A percentile compares a stretch with the other conserved stretches of the same genome.
These are phyloP conservation scores for Passer domesticus DNA, from an alignment of 2,113 vertebrate species.

Conservation along the genomic window DNA sequence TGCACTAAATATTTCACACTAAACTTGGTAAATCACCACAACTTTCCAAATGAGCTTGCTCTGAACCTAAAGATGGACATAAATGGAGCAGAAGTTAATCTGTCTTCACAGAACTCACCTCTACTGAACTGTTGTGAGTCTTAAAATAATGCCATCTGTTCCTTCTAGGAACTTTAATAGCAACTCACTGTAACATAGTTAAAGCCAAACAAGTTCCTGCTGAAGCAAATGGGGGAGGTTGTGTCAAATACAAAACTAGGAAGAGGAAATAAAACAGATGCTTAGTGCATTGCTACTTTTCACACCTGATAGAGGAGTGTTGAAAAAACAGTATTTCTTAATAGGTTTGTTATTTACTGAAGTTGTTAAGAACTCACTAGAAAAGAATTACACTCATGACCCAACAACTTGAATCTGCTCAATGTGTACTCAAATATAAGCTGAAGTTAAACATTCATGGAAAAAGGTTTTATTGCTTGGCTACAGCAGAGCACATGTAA, in stretches of 20 bases:
- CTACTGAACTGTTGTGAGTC: background rate
- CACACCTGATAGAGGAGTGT: background rate
- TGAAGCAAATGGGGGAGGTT: background rate
- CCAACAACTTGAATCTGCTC: background rate
- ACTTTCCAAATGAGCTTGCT: background rate
- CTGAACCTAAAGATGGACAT: background rate
- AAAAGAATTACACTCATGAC: background rate
- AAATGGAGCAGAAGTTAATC: background rate
- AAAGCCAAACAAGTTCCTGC: background rate
- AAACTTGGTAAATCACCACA: background rate
- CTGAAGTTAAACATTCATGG: background rate
- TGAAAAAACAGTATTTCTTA: background rate
- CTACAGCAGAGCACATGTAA: background rate
- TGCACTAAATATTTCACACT: background rate
- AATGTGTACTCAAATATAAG: background rate
- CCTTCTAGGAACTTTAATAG: background rate
- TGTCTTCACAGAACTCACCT: background rate
- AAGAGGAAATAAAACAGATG: background rate
- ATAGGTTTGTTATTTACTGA: conserved; percentile 28
- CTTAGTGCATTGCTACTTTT: background rate
- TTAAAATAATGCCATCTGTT: background rate
- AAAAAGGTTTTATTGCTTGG: background rate
- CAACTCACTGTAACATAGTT: background rate
- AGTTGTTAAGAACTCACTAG: conserved; percentile 7
- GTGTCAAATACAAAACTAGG: background rate